Evolutionary conservation across 1,140 invertebrate genomes (phyloP), one percentile per base, ranked within the genome.

Genomic region (Ceratosolen fusciceps): DNA sequence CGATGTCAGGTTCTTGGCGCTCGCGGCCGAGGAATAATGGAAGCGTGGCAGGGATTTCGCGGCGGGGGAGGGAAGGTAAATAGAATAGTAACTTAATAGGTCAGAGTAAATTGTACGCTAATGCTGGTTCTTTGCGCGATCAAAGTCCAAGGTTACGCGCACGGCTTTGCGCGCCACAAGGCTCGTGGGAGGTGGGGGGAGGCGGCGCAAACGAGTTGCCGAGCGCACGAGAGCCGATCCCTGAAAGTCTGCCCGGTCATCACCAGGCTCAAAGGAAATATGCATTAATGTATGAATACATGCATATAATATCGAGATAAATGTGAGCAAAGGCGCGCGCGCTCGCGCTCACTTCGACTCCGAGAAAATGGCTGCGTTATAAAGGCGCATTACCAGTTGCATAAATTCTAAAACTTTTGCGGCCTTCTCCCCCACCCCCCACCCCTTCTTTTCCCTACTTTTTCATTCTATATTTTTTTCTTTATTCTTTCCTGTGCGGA

Each of bases 21-120:
- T 24, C 3, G 24, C 56, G 8, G 8, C 29, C 21, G 1, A 8
- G 31, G 21, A 39, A 47, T 1, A 68, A 19, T 2, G 7, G 8
- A 26, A 47, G 67, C 7, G 29, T 5, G 31, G 58, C 8, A 26
- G 58, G 9, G 26, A 5, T 9, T 21, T 19, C 8, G 54, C 54
- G 58, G 60, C 8, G 26, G 29, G 29, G 29, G 12, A n/a, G 39
- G 34, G 14, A 21, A 29, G 7, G 14, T 47, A 62, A 62, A 75
- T 52, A 52, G 39, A 75, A 75, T 67, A 52, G 58, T 67, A 75
- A 62, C 74, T 75, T 67, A 75, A 75, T 75, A 75, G 74, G 74
- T 67, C 74, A 75, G 19, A 75, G 74, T 75, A 75, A 75, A 75
- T 75, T 67, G 60, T 75, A 43, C 74, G 39, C 58, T 67, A 74